Conservation (phyloP, 2,888 invertebrate genomes). For the Lysandra bellargus region DNA sequence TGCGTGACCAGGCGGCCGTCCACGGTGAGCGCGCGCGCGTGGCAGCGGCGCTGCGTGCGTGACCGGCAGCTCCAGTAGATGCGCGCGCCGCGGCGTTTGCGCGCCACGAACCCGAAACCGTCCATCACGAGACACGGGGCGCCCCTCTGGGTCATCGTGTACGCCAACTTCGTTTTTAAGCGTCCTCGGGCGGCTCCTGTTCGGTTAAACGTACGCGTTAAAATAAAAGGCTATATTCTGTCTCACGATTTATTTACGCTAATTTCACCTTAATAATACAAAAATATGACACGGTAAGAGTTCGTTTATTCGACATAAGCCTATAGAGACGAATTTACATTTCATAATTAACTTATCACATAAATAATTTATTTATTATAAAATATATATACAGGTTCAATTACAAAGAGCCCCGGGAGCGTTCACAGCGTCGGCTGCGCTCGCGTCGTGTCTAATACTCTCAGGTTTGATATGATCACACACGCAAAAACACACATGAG, state of each 20-base stretch:
- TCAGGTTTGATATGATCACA: conserved; percentile 31
- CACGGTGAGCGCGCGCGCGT: conserved; percentile 64
- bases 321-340: conserved; percentile 1
- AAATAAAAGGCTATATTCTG: conserved; percentile 19
- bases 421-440: background rate
- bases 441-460: background rate
- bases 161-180: conserved; percentile 53
- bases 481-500: conserved; percentile 30
- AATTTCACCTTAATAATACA: conserved; percentile 26
- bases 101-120: conserved; percentile 65
- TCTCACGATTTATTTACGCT: conserved; percentile 20
- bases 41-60: conserved; percentile 57
- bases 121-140: conserved; percentile 67
- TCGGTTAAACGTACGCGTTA: conserved; percentile 11
- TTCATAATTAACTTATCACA: conserved; percentile 17
- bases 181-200: conserved; percentile 46
- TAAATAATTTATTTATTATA: conserved; percentile 17
- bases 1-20: conserved; percentile 58
- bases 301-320: background rate
- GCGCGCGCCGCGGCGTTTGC: conserved; percentile 66
- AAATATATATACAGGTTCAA: background rate
- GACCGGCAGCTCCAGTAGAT: conserved; percentile 73
- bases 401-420: background rate
- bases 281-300: conserved; percentile 22
- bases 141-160: conserved; percentile 70